These are phyloP conservation scores for Griposia aprilina DNA, from an alignment of 2,888 invertebrate species.

Conservation along the genomic window DNA sequence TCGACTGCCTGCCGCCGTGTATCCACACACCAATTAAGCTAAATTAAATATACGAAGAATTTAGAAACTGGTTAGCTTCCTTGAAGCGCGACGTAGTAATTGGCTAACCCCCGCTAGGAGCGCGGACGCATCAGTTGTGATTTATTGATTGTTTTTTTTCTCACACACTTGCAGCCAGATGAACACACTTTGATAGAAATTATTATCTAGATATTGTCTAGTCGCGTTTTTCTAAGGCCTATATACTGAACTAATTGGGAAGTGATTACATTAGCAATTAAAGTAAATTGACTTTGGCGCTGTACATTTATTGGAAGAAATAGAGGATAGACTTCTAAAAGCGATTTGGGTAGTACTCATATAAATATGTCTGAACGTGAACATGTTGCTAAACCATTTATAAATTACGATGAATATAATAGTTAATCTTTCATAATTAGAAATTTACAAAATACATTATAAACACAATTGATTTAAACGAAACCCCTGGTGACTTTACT, in stretches of 20 bases:
- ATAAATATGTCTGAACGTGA: neutral
- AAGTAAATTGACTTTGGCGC: constrained; percentile 36
- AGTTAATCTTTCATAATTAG: neutral
- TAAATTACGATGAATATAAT: constrained; percentile 5
- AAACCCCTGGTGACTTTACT: neutral
- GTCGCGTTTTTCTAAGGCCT: constrained; percentile 57
- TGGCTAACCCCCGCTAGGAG: constrained; percentile 87
- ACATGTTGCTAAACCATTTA: neutral
- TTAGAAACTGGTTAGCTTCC: constrained; percentile 90
- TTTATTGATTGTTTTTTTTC: constrained; percentile 84
- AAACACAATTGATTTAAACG: neutral
- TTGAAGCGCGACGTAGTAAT: constrained; percentile 90
- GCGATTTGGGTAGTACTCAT: neutral
- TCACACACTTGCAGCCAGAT: constrained; percentile 68
- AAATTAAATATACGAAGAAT: constrained; percentile 90
- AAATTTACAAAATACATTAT: neutral
- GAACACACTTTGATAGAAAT: constrained; percentile 74
- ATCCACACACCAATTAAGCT: constrained; percentile 89
- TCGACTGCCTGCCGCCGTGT: constrained; percentile 85
- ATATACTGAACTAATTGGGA: constrained; percentile 51
- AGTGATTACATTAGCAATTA: constrained; percentile 50
- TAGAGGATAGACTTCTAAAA: constrained; percentile 7
- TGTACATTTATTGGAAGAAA: constrained; percentile 32
- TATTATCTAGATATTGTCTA: constrained; percentile 62
- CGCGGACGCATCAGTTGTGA: constrained; percentile 85